Conservation (phyloP, 2,113 vertebrate genomes). For the Oreochromis tanganicae region DNA sequence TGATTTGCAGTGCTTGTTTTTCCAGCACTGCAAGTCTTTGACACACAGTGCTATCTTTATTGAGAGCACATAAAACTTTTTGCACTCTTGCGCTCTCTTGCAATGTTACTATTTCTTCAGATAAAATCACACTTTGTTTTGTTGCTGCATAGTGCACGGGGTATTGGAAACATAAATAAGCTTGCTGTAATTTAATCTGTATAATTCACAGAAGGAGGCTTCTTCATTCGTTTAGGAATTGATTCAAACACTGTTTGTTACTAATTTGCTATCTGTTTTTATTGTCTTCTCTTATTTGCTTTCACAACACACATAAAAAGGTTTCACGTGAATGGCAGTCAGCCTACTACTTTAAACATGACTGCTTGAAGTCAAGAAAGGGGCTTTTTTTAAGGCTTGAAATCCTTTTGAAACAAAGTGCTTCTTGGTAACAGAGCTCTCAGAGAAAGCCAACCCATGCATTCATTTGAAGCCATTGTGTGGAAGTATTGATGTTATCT, state of each 20-base stretch:
- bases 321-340: neutral
- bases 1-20: neutral
- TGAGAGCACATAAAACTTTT: neutral
- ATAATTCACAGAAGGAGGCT: neutral
- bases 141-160: neutral
- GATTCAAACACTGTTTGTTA: neutral
- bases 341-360: neutral
- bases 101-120: neutral
- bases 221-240: neutral
- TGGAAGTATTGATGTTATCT: conserved; percentile 55
- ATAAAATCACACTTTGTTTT: neutral
- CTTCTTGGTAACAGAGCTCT: neutral
- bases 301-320: neutral
- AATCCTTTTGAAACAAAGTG: conserved; percentile 22
- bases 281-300: neutral
- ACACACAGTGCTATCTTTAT: neutral
- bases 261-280: neutral
- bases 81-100: neutral
- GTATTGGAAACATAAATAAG: neutral
- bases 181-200: neutral
- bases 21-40: neutral
- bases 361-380: neutral
- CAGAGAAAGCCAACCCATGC: conserved; percentile 30
- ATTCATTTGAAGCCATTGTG: conserved; percentile 35
- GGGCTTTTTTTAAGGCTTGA: neutral